phyloP scores from a whole-genome alignment of 1,140 invertebrate species.

The Chlorops oryzae region DNA sequence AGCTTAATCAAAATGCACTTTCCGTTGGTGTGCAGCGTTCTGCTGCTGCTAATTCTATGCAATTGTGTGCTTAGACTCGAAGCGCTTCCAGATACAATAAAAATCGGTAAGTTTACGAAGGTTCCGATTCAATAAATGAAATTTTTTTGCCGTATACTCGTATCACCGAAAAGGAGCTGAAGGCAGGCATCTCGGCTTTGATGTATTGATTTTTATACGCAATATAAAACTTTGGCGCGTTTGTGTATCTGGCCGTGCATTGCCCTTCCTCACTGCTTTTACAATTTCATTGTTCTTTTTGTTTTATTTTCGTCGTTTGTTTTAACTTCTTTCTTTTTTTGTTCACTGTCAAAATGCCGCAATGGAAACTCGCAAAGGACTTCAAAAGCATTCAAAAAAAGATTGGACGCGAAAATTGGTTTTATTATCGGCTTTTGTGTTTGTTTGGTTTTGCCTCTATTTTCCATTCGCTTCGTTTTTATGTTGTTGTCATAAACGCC shows the following conservation, averaged over 20 bases:
- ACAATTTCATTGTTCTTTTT: too few species aligned
- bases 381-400: too few species aligned
- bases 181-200: background rate
- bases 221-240: background rate
- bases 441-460: slow-evolving; percentile 5
- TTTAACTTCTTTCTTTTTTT: too few species aligned
- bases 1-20: background rate
- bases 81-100: slow-evolving; percentile 39
- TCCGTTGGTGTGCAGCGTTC: background rate
- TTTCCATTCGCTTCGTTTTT: background rate
- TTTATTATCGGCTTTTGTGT: too few species aligned
- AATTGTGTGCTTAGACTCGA: background rate
- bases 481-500: background rate
- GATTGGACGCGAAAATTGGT: too few species aligned
- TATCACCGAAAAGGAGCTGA: background rate
- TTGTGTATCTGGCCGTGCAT: too few species aligned
- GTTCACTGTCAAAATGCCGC: too few species aligned
- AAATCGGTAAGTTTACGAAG: slow-evolving; percentile 34
- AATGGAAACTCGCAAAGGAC: too few species aligned
- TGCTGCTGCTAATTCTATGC: background rate
- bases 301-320: too few species aligned
- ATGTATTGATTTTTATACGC: slow-evolving; percentile 7
- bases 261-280: too few species aligned
- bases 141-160: background rate
- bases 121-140: background rate